Base-by-base conservation (phyloP, 2,888 invertebrate species). In the Axea sp. region DNA sequence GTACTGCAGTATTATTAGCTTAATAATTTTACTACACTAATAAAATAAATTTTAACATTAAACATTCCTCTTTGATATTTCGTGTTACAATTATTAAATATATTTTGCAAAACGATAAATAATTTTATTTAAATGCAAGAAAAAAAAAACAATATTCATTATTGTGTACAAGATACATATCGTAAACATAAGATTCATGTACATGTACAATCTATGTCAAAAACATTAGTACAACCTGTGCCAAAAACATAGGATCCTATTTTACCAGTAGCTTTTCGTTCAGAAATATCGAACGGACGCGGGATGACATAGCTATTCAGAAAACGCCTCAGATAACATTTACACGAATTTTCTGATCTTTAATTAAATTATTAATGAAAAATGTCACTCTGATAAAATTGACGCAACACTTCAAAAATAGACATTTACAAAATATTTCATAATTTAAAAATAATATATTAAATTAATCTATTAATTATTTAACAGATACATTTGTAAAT, bases 211-310 rank as follows among this genome's bases (percentile, higher is more conserved):
- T 12, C 62, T 5, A 24, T 39, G 17, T 31, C 60, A 62, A 69
- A 67, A 73, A 71, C 41, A 51, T 71, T 9, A 28, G 65, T 79
- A 79, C 71, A 78, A 74, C 8, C 80, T 68, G 49, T 80, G 64
- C 71, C 33, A 80, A 78, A 80, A 82, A 84, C 83, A 84, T 84
- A 17, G 45, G 76, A 35, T 73, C 60, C 67, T 62, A 45, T 49
- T 68, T 83, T 81, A 81, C 80, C 81, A 81, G 82, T 80, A 81
- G 78, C 80, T 81, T 82, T 80, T 77, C 73, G 51, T 62, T 73
- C 75, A 76, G 81, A 77, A 84, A 82, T 83, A 84, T 84, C 78
- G 83, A 83, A 81, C 81, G 71, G 74, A 62, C 74, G 71, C 75
- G 75, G 59, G 79, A 82, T 81, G 83, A 81, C 79, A 82, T 74